Evolutionary conservation across 1,140 invertebrate species (phyloP).

Genomic region (Varroa destructor): DNA sequence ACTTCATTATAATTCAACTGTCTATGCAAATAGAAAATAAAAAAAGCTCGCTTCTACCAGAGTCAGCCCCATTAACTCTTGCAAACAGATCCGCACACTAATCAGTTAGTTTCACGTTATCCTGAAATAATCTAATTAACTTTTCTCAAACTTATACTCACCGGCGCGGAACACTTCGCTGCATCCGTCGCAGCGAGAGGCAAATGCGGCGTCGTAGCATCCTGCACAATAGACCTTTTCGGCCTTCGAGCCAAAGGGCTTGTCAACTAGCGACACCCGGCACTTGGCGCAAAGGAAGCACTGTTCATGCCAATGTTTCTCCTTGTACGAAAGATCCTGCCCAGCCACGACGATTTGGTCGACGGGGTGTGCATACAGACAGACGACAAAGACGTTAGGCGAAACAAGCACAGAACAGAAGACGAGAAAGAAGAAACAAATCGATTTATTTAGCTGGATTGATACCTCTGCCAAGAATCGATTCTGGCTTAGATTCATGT

Average conservation of each 20-base stretch:
- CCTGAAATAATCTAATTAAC: too few relatives aligned
- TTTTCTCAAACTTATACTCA: slow-evolving; percentile 45
- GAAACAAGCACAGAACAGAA: slow-evolving; percentile 15
- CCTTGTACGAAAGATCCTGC: slow-evolving; percentile 98
- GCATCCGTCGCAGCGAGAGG: slow-evolving; percentile 95
- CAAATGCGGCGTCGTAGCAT: slow-evolving; percentile 97
- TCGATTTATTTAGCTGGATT: too few relatives aligned
- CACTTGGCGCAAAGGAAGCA: slow-evolving; percentile 98
- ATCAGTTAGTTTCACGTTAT: too few relatives aligned
- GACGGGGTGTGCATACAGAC: neutral
- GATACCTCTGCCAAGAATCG: too few relatives aligned
- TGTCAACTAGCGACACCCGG: slow-evolving; percentile 83
- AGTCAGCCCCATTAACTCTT: too few relatives aligned
- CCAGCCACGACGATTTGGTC: neutral
- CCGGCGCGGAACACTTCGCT: slow-evolving; percentile 95
- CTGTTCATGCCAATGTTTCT: slow-evolving; percentile 98
- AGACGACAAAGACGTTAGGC: slow-evolving; percentile 10
- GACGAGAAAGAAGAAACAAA: neutral
- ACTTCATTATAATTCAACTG: too few relatives aligned
- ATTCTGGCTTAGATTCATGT: too few relatives aligned
- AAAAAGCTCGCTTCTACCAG: too few relatives aligned
- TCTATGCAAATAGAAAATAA: too few relatives aligned
- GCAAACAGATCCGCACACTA: too few relatives aligned
- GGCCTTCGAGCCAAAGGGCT: slow-evolving; percentile 92
- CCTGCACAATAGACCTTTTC: slow-evolving; percentile 95